These are phyloP conservation scores for Cancer borealis DNA, from an alignment of 2,888 invertebrate genomes.

Conservation along the genomic window DNA sequence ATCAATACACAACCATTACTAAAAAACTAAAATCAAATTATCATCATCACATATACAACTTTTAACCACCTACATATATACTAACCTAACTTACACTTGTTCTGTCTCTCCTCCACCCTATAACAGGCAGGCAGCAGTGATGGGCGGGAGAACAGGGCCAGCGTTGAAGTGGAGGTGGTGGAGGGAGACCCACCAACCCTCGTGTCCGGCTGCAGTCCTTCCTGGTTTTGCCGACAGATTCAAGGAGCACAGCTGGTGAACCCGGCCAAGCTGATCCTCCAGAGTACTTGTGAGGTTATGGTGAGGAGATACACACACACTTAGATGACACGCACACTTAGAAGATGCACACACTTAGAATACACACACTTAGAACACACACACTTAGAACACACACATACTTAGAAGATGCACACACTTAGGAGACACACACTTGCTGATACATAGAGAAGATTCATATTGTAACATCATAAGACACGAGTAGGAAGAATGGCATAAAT, in stretches of 20 bases:
- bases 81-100: neutral
- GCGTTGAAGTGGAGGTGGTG: slow-evolving; percentile 68
- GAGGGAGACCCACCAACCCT: slow-evolving; percentile 68
- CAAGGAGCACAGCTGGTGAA: slow-evolving; percentile 64
- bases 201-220: slow-evolving; percentile 62
- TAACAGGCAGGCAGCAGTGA: slow-evolving; percentile 61
- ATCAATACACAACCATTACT: neutral
- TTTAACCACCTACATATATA: neutral
- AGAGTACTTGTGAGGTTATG: slow-evolving; percentile 64
- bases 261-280: slow-evolving; percentile 68
- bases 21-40: no score
- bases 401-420: neutral
- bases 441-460: neutral
- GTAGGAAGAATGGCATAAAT: neutral
- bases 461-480: neutral
- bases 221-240: slow-evolving; percentile 66
- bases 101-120: neutral
- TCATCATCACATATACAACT: no score
- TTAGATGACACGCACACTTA: no score
- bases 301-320: slow-evolving; percentile 35
- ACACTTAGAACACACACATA: neutral
- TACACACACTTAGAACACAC: no score
- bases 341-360: no score
- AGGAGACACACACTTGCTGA: neutral
- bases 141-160: slow-evolving; percentile 31